Conservation (phyloP, 1,140 invertebrate genomes). For the Lutraria rhynchaena region DNA sequence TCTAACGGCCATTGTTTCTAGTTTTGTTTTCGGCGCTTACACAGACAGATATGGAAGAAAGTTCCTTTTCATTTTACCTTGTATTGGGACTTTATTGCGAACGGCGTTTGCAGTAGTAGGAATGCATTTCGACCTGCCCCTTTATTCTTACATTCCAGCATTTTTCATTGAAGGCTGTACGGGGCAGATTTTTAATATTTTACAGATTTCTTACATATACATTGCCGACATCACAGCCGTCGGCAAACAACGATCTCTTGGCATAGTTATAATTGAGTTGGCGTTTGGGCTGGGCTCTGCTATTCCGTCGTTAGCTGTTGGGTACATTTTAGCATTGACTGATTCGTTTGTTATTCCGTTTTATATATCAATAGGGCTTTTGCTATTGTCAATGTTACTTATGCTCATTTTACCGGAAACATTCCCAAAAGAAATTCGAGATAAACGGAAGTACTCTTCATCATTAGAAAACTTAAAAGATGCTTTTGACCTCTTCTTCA, state of each 20-base stretch:
- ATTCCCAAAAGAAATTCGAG: conserved; percentile 20
- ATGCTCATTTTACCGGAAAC: conserved; percentile 27
- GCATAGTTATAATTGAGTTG: conserved; percentile 24
- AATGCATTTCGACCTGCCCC: conserved; percentile 25
- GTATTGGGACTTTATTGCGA: conserved; percentile 9
- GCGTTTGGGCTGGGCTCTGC: conserved; percentile 3
- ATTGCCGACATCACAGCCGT: conserved; percentile 12
- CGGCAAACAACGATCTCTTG: conserved; percentile 19
- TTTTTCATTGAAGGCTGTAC: conserved; percentile 36
- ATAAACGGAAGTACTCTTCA: conserved; percentile 14
- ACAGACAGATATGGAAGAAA: conserved; percentile 45
- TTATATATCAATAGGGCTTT: conserved; percentile 16
- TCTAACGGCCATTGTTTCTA: conserved; percentile 26
- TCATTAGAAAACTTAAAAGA: conserved; percentile 38
- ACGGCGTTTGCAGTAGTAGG: conserved; percentile 11
- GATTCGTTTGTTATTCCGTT: conserved; percentile 21
- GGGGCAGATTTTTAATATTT: conserved; percentile 22
- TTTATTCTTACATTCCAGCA: conserved; percentile 14
- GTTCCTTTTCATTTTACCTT: conserved; percentile 24
- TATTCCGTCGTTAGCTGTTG: neutral
- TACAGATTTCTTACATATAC: conserved; percentile 29
- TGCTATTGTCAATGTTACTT: neutral
- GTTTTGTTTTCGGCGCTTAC: conserved; percentile 33
- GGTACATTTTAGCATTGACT: conserved; percentile 5
- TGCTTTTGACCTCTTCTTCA: conserved; percentile 5